Percentiles rank a stretch among this genome's conserved stretches.
Conservation (phyloP, 1,140 invertebrate genomes). For the Pseudobourletiella spinata region DNA sequence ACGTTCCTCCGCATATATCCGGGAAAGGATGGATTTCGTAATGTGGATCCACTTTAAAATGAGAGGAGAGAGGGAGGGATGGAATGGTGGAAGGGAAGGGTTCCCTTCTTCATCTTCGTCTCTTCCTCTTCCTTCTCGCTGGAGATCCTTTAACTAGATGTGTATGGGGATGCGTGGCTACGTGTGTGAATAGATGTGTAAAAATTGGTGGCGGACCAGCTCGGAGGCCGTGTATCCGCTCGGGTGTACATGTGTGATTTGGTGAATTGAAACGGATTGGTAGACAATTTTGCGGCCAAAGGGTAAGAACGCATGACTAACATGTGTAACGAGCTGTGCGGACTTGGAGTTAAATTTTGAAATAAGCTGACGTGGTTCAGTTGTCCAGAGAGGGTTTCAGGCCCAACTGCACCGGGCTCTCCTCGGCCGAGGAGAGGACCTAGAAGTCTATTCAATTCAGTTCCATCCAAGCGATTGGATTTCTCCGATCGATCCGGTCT, state of each 20-base stretch:
- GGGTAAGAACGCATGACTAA: slow-evolving; percentile 7
- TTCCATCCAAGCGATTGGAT: slow-evolving; percentile 1
- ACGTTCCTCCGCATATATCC: not conserved
- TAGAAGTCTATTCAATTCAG: not conserved
- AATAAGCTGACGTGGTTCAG: slow-evolving; percentile 1
- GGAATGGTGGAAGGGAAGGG: not conserved
- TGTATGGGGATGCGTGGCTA: not conserved
- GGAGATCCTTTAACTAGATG: slow-evolving; percentile 12
- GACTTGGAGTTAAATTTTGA: not conserved
- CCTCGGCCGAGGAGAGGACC: too few species aligned
- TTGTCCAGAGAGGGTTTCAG: not conserved
- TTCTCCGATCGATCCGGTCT: not conserved
- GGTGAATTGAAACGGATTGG: not conserved
- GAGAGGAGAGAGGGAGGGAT: not conserved
- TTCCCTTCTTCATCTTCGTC: not conserved
- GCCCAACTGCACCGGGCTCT: too few species aligned
- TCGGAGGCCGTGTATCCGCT: not conserved
- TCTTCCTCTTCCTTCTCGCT: slow-evolving; percentile 8
- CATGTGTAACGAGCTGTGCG: slow-evolving; percentile 3
- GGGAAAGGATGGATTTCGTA: not conserved
- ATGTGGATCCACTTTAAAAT: not conserved
- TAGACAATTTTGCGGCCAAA: slow-evolving; percentile 11
- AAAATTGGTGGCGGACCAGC: not conserved
- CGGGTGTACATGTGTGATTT: not conserved
- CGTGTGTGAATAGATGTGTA: not conserved